A percentile compares a stretch with the other conserved stretches of the same genome.
Evolutionary conservation across 1,140 invertebrate species (phyloP).

Genomic region (Pseudomyrmex flavicornis): DNA sequence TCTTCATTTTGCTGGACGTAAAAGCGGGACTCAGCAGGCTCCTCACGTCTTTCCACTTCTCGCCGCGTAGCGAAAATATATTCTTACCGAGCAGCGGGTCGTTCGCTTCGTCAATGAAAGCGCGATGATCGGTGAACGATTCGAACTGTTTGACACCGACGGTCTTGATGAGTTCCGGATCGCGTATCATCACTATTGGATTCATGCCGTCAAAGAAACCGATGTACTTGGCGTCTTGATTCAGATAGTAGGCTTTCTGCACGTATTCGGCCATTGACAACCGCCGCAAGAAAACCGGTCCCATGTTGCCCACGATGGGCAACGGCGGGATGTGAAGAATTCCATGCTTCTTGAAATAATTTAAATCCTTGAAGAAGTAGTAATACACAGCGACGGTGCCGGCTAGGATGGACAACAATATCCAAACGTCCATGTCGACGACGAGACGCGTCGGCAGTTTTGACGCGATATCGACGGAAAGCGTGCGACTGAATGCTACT

Average conservation of each 20-base stretch:
- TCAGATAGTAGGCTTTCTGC: conserved; percentile 22
- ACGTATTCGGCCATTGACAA: neutral
- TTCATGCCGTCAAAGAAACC: conserved; percentile 69
- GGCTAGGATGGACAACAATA: neutral
- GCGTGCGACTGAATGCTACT: neutral
- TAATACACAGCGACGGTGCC: neutral
- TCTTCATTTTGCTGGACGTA: conserved; percentile 78
- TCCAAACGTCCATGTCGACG: conserved; percentile 28
- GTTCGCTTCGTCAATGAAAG: conserved; percentile 67
- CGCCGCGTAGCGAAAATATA: conserved; percentile 75
- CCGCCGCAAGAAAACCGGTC: neutral
- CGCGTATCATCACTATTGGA: conserved; percentile 78
- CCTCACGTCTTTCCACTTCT: conserved; percentile 78
- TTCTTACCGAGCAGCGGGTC: conserved; percentile 77
- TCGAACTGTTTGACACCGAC: conserved; percentile 77
- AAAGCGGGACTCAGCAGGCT: conserved; percentile 77
- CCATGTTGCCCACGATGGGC: conserved; percentile 72
- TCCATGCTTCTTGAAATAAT: conserved; percentile 45
- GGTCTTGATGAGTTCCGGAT: conserved; percentile 80
- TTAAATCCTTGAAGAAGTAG: neutral
- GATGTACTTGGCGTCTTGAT: conserved; percentile 70
- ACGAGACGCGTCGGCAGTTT: neutral
- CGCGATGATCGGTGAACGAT: conserved; percentile 79
- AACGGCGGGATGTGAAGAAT: neutral
- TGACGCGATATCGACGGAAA: neutral